Evolutionary conservation across 1,140 invertebrate genomes (phyloP), one percentile per base, ranked within the genome.

Genomic region (Sinella curviseta): DNA sequence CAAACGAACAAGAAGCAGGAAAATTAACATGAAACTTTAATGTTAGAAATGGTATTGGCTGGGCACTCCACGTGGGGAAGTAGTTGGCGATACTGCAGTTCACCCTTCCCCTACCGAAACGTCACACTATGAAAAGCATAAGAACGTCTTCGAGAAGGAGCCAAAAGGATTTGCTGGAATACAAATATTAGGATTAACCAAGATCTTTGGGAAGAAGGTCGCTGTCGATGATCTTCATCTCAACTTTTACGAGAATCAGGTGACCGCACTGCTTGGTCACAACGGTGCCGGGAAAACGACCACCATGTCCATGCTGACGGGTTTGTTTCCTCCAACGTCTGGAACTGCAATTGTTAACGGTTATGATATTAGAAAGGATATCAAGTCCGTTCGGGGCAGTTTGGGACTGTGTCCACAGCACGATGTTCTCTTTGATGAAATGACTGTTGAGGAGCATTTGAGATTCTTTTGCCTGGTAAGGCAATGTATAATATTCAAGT

Each of bases 241-340:
- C 28, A 92, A 94, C 80, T 92, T 96, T 89, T 92, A 93, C 35
- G 87, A 89, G 80, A 87, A 86, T 36, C 70, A 74, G 24, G 90
- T 91, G 26, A 91, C 90, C 8, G 88, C 87, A 48, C 86, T 96
- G n/a, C 86, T 96, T n/a, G 95, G 94, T 0, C 94, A 92, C 83
- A 94, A 94, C 85, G 94, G 94, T 30, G 93, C 94, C 77, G 94
- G 94, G 1, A 94, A 94, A 87, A 94, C 92, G 0, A 93, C 93
- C 74, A 90, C 91, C 83, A 92, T 96, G 92, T 91, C 91, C 1
- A 95, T 95, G 88, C 87, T 95, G 1, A 95, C 93, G 88, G 92
- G 92, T 74, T 88, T 93, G 76, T 89, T 90, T 81, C 89, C 89
- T 48, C 89, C 91, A 55, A 89, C 89, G 0, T 87, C 86, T 80